Conservation (phyloP, 1,140 invertebrate genomes). For the Lepidurus packardi region DNA sequence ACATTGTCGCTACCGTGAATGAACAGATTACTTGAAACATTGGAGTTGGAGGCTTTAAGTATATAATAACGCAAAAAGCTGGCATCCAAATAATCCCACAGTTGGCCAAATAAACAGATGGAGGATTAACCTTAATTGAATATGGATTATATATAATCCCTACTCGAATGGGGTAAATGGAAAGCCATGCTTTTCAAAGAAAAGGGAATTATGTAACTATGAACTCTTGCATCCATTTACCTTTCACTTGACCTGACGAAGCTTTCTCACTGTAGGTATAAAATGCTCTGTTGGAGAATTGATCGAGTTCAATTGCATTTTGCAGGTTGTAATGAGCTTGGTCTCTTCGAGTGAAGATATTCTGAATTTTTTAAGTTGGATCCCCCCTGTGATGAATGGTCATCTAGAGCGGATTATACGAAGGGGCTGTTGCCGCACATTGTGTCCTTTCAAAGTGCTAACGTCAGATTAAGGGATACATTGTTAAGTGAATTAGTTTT, state of each 20-base stretch:
- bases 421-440: constrained; percentile 2
- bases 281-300: background rate
- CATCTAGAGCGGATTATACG: constrained; percentile 9
- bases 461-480: background rate
- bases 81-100: no score
- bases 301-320: background rate
- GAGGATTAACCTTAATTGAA: no score
- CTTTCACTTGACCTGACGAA: no score
- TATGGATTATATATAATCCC: no score
- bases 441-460: background rate
- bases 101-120: no score
- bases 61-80: no score
- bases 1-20: background rate
- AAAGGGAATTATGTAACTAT: no score
- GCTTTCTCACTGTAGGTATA: background rate
- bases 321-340: constrained; percentile 12
- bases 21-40: background rate
- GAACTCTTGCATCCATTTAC: no score
- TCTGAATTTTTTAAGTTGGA: background rate
- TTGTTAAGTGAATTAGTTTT: background rate
- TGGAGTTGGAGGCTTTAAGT: background rate
- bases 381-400: background rate
- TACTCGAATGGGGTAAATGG: no score
- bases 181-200: no score
- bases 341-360: background rate